Conservation (phyloP, 2,888 invertebrate species). For the Mimachlamys varia region DNA sequence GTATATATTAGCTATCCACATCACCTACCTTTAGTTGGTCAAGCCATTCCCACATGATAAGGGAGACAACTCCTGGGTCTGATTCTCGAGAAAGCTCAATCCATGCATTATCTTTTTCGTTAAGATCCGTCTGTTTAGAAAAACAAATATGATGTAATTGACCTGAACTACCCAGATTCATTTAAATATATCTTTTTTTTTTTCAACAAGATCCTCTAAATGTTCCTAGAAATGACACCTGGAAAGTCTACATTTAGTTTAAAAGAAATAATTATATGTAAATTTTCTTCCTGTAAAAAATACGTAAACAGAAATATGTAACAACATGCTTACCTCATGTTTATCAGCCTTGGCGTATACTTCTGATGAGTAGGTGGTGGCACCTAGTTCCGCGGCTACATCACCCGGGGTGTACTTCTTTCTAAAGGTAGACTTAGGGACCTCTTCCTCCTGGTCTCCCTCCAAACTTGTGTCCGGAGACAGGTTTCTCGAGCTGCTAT, state of each 20-base stretch:
- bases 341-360: conserved; percentile 48
- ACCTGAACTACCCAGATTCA: too few relatives aligned
- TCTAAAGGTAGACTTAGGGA: neutral
- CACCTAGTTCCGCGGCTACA: neutral
- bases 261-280: too few relatives aligned
- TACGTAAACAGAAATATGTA: too few relatives aligned
- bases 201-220: too few relatives aligned
- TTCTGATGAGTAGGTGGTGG: conserved; percentile 38
- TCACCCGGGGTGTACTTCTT: neutral
- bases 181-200: too few relatives aligned
- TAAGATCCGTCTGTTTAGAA: conserved; percentile 85
- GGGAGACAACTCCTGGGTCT: conserved; percentile 83
- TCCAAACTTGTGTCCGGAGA: conserved; percentile 37
- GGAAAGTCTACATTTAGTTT: too few relatives aligned
- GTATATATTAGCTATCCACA: too few relatives aligned
- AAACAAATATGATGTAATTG: conserved; percentile 50
- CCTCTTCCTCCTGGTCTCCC: conserved; percentile 12
- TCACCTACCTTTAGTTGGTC: conserved; percentile 86
- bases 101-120: conserved; percentile 87
- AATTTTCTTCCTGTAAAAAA: too few relatives aligned
- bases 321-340: conserved; percentile 51
- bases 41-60: conserved; percentile 89
- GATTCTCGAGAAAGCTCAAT: conserved; percentile 86
- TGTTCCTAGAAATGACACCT: too few relatives aligned
- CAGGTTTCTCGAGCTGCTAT: conserved; percentile 54